Percentiles rank a stretch among this genome's conserved stretches.
Evolutionary conservation across 2,888 invertebrate genomes (phyloP).

Genomic region (Nomada fucata): DNA sequence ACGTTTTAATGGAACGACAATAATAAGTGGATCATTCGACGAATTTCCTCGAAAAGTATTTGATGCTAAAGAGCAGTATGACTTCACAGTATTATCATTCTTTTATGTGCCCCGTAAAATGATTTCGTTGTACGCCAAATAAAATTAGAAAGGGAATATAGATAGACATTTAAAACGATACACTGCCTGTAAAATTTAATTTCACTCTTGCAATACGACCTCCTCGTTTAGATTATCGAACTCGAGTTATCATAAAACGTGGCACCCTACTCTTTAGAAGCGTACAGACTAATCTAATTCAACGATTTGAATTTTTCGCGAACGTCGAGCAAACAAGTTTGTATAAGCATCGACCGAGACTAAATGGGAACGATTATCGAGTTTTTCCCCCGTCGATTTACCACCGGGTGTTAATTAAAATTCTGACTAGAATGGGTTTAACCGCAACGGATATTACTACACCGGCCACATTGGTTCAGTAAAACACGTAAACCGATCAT

Average conservation of each 20-base stretch:
- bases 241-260: constrained; percentile 2
- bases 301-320: constrained; percentile 15
- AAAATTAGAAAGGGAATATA: no score
- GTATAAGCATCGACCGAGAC: background rate
- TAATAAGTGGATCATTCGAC: background rate
- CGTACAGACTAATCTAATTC: constrained; percentile 11
- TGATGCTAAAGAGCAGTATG: background rate
- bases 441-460: constrained; percentile 46
- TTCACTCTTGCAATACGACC: background rate
- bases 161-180: no score
- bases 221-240: constrained; percentile 1
- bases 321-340: background rate
- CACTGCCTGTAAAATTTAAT: no score
- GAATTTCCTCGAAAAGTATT: background rate
- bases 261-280: background rate
- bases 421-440: constrained; percentile 11
- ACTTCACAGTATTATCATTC: no score
- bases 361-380: background rate
- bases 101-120: no score
- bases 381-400: constrained; percentile 10
- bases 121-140: no score
- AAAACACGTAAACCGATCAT: constrained; percentile 30
- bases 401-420: constrained; percentile 22
- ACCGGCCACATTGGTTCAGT: background rate
- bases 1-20: background rate